A percentile compares a stretch with the other conserved stretches of the same genome.
These are phyloP conservation scores for Physella acuta DNA, from an alignment of 1,140 invertebrate genomes.

Conservation along the genomic window DNA sequence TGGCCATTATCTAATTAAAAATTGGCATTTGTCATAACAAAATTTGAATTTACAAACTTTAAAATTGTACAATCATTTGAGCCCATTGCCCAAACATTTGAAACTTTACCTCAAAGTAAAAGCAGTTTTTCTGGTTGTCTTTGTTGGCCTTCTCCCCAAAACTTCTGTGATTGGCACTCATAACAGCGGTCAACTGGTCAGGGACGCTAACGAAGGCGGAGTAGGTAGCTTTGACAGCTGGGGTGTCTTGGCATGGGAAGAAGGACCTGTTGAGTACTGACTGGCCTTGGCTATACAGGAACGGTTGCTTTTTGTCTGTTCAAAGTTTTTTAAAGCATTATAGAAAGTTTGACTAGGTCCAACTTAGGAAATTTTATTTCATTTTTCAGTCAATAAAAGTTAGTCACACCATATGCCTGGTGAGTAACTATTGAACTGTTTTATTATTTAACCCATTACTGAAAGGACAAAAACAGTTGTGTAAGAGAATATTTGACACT, in stretches of 20 bases:
- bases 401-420: background rate
- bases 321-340: background rate
- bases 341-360: background rate
- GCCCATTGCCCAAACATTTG: too few species aligned
- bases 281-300: slow-evolving; percentile 87
- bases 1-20: background rate
- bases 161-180: slow-evolving; percentile 73
- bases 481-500: background rate
- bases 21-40: background rate
- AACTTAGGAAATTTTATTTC: background rate
- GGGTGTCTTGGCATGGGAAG: slow-evolving; percentile 90
- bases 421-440: background rate
- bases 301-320: slow-evolving; percentile 79
- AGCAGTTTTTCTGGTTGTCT: slow-evolving; percentile 69
- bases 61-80: background rate
- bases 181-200: slow-evolving; percentile 72
- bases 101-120: slow-evolving; percentile 69
- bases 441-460: background rate
- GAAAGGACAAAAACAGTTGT: background rate
- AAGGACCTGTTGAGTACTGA: slow-evolving; percentile 70
- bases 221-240: slow-evolving; percentile 83
- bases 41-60: background rate
- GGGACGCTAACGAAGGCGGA: slow-evolving; percentile 70
- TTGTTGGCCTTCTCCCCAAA: slow-evolving; percentile 32
- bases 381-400: background rate